Evolutionary conservation across 2,797 vertebrate genomes (phyloP), one percentile per base, ranked within the genome.

Genomic region (Crenuchus spilurus): DNA sequence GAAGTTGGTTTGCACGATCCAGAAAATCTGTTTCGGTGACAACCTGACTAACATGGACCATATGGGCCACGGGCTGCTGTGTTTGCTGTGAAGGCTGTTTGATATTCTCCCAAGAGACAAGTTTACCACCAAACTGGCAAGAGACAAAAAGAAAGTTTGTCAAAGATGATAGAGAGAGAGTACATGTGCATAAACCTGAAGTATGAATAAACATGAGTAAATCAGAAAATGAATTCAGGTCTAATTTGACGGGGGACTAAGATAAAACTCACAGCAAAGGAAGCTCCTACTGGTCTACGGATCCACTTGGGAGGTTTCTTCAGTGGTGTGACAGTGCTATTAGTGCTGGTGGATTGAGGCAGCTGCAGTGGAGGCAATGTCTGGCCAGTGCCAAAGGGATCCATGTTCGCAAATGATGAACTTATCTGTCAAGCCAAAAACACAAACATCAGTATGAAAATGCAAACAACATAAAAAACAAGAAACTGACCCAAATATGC

Each of bases 231-330:
- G 13, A 33, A 46, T 63, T 33, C 20, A 39, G 13, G n/a, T 68
- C 24, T 26, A 7, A 20, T 24, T 22, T 46, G 18, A 62, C 46
- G 5, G 35, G 1, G 26, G 20, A 28, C 3, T 13, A 20, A 5
- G 35, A 1, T 20, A 1, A 33, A 46, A 85, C 95, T 89, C 88
- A 99, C 98, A 7, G 96, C 95, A 70, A 99, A 99, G 0, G 97
- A 96, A 0, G 97, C 97, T 30, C 96, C 97, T 0, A 98, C 93
- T 0, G 98, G 98, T 46, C 95, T 89, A 37, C 94, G 92, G 80
- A 99, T 93, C 98, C 98, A 99, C 76, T 94, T 98, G 5, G 98
- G 98, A 0, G 98, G 97, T 67, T 99, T 99, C 90, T 96, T 99
- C 41, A 99, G 85, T 18, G 97, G 97, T 26, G 92, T 84, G 76